phyloP scores from a whole-genome alignment of 2,797 vertebrate species.

The Aselliscus stoliczkanus region DNA sequence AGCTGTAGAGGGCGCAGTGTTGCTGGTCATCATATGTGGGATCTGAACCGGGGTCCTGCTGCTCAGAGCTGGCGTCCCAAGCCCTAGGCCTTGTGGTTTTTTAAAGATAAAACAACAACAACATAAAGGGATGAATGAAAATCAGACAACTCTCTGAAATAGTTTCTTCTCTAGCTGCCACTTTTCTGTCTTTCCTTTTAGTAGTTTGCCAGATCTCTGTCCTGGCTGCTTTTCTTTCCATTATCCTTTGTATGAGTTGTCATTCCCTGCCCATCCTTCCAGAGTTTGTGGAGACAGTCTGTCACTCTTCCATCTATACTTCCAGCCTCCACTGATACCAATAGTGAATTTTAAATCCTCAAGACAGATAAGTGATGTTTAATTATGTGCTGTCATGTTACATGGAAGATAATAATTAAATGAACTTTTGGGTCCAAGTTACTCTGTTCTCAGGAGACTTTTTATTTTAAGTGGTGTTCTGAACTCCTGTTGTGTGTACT shows the following conservation, averaged over 20 bases:
- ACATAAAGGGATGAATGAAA: constrained; percentile 39
- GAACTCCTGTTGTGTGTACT: constrained; percentile 24
- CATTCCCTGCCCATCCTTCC: neutral
- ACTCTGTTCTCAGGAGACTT: constrained; percentile 1
- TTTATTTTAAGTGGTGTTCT: constrained; percentile 40
- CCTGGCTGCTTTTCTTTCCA: neutral
- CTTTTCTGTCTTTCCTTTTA: constrained; percentile 2
- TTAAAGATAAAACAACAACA: constrained; percentile 52
- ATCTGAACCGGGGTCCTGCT: too few species aligned
- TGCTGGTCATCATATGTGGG: too few species aligned
- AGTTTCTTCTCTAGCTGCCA: neutral
- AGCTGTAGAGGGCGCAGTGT: too few species aligned
- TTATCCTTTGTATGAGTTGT: constrained; percentile 36
- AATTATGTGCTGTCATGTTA: constrained; percentile 47
- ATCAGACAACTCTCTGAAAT: constrained; percentile 7
- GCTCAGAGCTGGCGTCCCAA: too few species aligned
- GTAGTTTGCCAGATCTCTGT: neutral
- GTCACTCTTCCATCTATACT: constrained; percentile 6
- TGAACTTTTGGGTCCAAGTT: constrained; percentile 43
- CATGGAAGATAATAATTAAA: constrained; percentile 49
- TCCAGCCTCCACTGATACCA: constrained; percentile 26
- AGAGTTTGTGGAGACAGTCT: constrained; percentile 31
- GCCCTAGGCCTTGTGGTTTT: too few species aligned
- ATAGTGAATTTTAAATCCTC: constrained; percentile 52
- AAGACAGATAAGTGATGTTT: constrained; percentile 37